Conservation (phyloP, 2,113 vertebrate species). For the Regulus satrapa region DNA sequence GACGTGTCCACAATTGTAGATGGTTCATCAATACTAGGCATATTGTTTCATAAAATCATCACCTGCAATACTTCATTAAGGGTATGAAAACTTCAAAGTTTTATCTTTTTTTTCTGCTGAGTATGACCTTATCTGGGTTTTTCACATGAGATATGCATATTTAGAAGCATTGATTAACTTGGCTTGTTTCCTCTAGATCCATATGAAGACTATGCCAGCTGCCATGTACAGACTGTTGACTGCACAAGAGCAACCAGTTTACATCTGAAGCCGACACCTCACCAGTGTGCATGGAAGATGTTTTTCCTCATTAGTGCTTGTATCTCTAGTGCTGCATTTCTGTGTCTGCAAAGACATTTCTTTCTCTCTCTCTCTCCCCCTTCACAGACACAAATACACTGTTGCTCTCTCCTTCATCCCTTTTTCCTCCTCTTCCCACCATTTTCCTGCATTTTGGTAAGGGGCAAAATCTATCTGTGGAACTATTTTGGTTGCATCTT, state of each 20-base stretch:
- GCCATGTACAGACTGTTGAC: conserved; percentile 98
- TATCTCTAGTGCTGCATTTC: conserved; percentile 77
- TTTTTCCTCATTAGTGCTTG: conserved; percentile 69
- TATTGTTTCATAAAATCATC: background rate
- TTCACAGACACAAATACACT: conserved; percentile 1
- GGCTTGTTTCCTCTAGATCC: conserved; percentile 77
- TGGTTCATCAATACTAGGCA: background rate
- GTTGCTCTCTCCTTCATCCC: background rate
- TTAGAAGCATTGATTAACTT: background rate
- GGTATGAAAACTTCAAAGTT: background rate
- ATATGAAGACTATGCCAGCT: conserved; percentile 99
- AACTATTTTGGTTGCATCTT: conserved; percentile 13
- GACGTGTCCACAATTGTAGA: background rate
- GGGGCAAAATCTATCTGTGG: background rate
- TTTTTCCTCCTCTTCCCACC: background rate
- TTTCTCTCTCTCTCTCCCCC: background rate
- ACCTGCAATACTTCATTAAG: background rate
- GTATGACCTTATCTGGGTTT: background rate
- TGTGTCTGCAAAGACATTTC: conserved; percentile 67
- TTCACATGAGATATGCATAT: background rate
- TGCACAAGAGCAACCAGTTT: conserved; percentile 94
- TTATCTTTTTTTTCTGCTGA: background rate
- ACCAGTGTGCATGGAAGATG: conserved; percentile 69
- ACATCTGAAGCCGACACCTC: conserved; percentile 80
- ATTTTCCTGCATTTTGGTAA: conserved; percentile 9